Evolutionary conservation across 2,797 vertebrate species (phyloP).

Genomic region (Chelon labrosus): DNA sequence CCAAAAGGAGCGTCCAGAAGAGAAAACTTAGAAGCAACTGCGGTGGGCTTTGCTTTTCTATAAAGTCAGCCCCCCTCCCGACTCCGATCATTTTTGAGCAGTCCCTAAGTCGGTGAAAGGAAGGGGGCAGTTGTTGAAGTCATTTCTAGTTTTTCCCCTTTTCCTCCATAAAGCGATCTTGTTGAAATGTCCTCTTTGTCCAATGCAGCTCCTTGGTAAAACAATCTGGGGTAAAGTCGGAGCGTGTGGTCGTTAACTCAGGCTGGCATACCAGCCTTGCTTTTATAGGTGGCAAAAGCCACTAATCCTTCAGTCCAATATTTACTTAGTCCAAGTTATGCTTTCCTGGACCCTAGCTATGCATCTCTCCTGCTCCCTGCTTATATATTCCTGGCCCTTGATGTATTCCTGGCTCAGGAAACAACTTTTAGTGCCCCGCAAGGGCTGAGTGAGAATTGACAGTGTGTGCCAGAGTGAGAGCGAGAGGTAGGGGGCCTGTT

Average conservation of each 20-base stretch:
- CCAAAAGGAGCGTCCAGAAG: background rate
- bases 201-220: conserved; percentile 63
- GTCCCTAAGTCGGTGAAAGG: conserved; percentile 44
- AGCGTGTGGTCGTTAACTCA: conserved; percentile 72
- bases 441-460: conserved; percentile 84
- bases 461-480: conserved; percentile 81
- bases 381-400: conserved; percentile 83
- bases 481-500: conserved; percentile 77
- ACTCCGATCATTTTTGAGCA: conserved; percentile 26
- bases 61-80: conserved; percentile 2
- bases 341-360: conserved; percentile 80
- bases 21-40: background rate
- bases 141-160: conserved; percentile 60
- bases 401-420: conserved; percentile 84
- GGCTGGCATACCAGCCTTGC: conserved; percentile 72
- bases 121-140: conserved; percentile 66
- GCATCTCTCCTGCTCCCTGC: conserved; percentile 69
- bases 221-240: conserved; percentile 75
- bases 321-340: conserved; percentile 82
- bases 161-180: conserved; percentile 70
- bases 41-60: conserved; percentile 25
- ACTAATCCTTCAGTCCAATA: conserved; percentile 83
- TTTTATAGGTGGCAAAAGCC: conserved; percentile 84
- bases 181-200: conserved; percentile 80
- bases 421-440: conserved; percentile 82